Conservation (phyloP, 2,888 invertebrate species). For the Lissonota sp. region DNA sequence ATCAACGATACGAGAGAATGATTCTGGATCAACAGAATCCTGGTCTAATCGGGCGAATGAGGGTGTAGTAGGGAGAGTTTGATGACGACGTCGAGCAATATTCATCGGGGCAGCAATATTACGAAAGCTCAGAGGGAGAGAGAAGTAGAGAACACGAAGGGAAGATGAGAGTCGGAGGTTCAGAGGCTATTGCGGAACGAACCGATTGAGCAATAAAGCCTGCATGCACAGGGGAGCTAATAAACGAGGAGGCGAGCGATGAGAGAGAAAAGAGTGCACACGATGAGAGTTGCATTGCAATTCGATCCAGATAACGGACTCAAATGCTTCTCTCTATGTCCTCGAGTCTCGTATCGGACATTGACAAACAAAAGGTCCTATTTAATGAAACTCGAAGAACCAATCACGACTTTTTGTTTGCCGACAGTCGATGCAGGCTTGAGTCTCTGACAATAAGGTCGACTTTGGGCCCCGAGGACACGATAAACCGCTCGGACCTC, state of each 20-base stretch:
- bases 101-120: slow-evolving; percentile 36
- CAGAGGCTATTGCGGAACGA: slow-evolving; percentile 49
- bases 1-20: slow-evolving; percentile 25
- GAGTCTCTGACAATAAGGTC: too few relatives aligned
- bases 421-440: neutral
- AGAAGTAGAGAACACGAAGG: slow-evolving; percentile 23
- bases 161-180: neutral
- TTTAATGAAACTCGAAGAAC: too few relatives aligned
- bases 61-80: slow-evolving; percentile 9
- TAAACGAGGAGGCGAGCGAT: slow-evolving; percentile 60
- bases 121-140: slow-evolving; percentile 1
- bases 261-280: slow-evolving; percentile 38
- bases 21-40: slow-evolving; percentile 1
- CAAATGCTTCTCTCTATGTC: slow-evolving; percentile 33
- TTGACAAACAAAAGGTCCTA: too few relatives aligned
- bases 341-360: neutral
- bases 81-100: slow-evolving; percentile 29
- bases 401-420: too few relatives aligned
- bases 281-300: slow-evolving; percentile 63
- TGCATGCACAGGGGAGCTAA: slow-evolving; percentile 58
- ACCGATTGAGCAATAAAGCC: slow-evolving; percentile 66
- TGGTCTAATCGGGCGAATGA: slow-evolving; percentile 26
- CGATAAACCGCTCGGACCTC: neutral
- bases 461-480: slow-evolving; percentile 41
- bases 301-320: slow-evolving; percentile 64